Evolutionary conservation across 2,888 invertebrate genomes (phyloP), one percentile per base, ranked within the genome.

Genomic region (Blomia tropicalis): DNA sequence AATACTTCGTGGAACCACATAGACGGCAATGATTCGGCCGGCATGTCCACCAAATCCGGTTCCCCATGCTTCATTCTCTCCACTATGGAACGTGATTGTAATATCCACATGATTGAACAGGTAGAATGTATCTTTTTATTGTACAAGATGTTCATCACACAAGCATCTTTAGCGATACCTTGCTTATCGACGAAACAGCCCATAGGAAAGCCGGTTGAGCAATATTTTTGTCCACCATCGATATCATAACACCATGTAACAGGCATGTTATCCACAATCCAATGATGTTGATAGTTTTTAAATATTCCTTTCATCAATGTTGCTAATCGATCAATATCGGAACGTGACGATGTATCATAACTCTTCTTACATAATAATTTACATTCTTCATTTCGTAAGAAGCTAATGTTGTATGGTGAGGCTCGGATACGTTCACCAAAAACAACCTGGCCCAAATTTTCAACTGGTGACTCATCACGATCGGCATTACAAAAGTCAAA

Each of bases 401-500:
- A 96, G 69, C 83, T 80, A 43, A 82, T 73, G 81, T 84, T 81
- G 71, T 96, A 98, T 0, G 85, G 86, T 59, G 95, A 93, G 0
- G 93, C 87, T 60, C 92, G 79, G 71, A 98, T 96, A 70, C 98
- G 79, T 77, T 98, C 96, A n/a, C 98, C 98, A 74, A 98, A 96
- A 0, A 98, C 88, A 43, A 98, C 95, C 77, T 98, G 98, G 1
- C 98, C 98, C 60, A 98, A 81, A 72, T 98, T 98, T 76, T 98
- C 98, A 1, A 89, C 89, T 0, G 95, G 95, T 0, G 91, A 89
- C 66, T 83, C 82, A 69, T 83, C 81, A 58, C 71, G 71, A 19
- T 71, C 70, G 3, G 80, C 79, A 25, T 79, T 73, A 74, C 98
- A 98, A 74, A 98, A 96, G 75, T 98, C 96, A 75, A 96, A 98